These are phyloP conservation scores for Arrhamphus sclerolepis DNA, from an alignment of 2,797 vertebrate species.

Conservation along the genomic window DNA sequence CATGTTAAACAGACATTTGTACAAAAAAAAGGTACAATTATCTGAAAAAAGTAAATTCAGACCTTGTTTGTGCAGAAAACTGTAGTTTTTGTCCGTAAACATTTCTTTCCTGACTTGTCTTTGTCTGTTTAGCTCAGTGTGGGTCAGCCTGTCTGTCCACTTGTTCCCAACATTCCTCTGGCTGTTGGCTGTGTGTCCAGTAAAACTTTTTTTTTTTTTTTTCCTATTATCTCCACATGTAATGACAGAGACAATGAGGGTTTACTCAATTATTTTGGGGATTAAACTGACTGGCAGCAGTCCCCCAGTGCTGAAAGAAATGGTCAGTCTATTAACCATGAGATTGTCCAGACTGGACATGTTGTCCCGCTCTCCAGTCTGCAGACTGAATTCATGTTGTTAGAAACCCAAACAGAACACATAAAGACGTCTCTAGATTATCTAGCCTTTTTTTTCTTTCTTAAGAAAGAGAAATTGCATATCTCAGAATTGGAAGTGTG, in stretches of 20 bases:
- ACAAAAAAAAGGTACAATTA: not conserved
- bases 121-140: constrained; percentile 13
- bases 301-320: constrained; percentile 17
- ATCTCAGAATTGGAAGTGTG: too few relatives aligned
- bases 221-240: constrained; percentile 52
- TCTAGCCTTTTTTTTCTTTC: not conserved
- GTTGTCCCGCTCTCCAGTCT: not conserved
- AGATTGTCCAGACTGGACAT: not conserved
- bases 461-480: not conserved
- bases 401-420: not conserved
- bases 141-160: constrained; percentile 15
- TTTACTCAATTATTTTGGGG: constrained; percentile 49
- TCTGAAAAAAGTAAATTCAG: not conserved
- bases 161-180: constrained; percentile 30
- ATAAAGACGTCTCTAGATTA: not conserved
- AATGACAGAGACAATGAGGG: constrained; percentile 48
- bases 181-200: constrained; percentile 21
- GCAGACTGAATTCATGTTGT: not conserved
- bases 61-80: not conserved
- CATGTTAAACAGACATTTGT: too few relatives aligned
- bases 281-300: constrained; percentile 36
- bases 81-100: constrained; percentile 3
- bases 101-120: constrained; percentile 18
- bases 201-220: constrained; percentile 20
- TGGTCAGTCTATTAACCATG: too few relatives aligned